Conservation (phyloP, 2,888 invertebrate genomes). For the Cosmorhoe ocellata region DNA sequence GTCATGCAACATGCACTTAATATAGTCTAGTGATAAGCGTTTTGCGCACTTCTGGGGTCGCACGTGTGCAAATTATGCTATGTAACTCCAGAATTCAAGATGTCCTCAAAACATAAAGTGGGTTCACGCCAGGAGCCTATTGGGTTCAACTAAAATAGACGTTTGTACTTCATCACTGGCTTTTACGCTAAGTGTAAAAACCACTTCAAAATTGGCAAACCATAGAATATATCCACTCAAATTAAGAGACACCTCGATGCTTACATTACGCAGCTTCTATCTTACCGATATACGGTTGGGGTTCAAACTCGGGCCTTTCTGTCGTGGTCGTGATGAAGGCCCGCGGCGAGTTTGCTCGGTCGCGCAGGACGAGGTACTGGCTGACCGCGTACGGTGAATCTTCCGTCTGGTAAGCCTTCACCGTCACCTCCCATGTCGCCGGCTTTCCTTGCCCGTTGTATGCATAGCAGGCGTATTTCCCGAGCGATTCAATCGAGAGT, state of each 20-base stretch:
- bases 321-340: conserved; percentile 32
- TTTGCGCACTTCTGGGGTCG: conserved; percentile 7
- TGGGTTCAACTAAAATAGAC: too few relatives aligned
- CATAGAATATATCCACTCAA: too few relatives aligned
- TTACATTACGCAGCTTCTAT: conserved; percentile 24
- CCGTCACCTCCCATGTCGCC: conserved; percentile 88
- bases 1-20: conserved; percentile 39
- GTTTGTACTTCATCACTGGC: too few relatives aligned
- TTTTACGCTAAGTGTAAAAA: too few relatives aligned
- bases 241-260: too few relatives aligned
- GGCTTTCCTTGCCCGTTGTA: conserved; percentile 91
- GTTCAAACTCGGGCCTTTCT: conserved; percentile 39
- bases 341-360: conserved; percentile 22
- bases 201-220: too few relatives aligned
- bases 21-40: conserved; percentile 8
- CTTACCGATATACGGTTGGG: conserved; percentile 67
- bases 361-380: conserved; percentile 46
- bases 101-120: neutral
- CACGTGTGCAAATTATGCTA: neutral
- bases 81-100: neutral
- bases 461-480: conserved; percentile 94
- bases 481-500: conserved; percentile 88
- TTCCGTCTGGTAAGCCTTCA: conserved; percentile 88
- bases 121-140: too few relatives aligned
- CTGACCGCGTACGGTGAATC: conserved; percentile 54